A percentile compares a stretch with the other conserved stretches of the same genome.
These are phyloP conservation scores for Gymnoscelis rufifasciata DNA, from an alignment of 2,888 invertebrate species.

Conservation along the genomic window DNA sequence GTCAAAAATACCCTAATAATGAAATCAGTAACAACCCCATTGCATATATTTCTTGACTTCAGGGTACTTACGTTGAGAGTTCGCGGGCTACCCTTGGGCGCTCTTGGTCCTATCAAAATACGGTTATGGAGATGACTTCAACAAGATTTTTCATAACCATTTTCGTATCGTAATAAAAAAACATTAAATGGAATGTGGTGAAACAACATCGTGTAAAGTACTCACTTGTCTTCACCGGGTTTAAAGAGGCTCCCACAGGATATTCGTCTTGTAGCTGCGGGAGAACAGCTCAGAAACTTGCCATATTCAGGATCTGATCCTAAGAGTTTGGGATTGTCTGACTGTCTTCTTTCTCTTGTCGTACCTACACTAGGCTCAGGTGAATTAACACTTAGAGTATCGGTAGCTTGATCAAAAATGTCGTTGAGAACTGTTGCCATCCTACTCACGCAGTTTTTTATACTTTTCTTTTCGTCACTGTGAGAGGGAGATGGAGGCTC, in stretches of 20 bases:
- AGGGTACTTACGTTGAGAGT: slow-evolving; percentile 16
- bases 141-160: slow-evolving; percentile 2
- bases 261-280: slow-evolving; percentile 92
- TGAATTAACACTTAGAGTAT: slow-evolving; percentile 63
- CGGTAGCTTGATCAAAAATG: slow-evolving; percentile 64
- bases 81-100: too few relatives aligned
- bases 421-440: slow-evolving; percentile 73
- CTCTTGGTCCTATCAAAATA: slow-evolving; percentile 15
- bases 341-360: slow-evolving; percentile 67
- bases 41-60: slow-evolving; percentile 18
- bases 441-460: slow-evolving; percentile 59
- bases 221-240: slow-evolving; percentile 82
- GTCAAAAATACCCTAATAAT: slow-evolving; percentile 15
- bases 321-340: slow-evolving; percentile 81
- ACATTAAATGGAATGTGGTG: background rate
- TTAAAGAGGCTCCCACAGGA: slow-evolving; percentile 94
- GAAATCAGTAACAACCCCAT: slow-evolving; percentile 19
- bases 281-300: slow-evolving; percentile 85
- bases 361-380: slow-evolving; percentile 70
- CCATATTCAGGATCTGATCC: slow-evolving; percentile 82
- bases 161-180: slow-evolving; percentile 1
- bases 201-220: slow-evolving; percentile 10
- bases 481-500: slow-evolving; percentile 86
- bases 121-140: slow-evolving; percentile 16
- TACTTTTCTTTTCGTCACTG: slow-evolving; percentile 77